Conservation (phyloP, 2,888 invertebrate genomes). For the Syrphus vitripennis region DNA sequence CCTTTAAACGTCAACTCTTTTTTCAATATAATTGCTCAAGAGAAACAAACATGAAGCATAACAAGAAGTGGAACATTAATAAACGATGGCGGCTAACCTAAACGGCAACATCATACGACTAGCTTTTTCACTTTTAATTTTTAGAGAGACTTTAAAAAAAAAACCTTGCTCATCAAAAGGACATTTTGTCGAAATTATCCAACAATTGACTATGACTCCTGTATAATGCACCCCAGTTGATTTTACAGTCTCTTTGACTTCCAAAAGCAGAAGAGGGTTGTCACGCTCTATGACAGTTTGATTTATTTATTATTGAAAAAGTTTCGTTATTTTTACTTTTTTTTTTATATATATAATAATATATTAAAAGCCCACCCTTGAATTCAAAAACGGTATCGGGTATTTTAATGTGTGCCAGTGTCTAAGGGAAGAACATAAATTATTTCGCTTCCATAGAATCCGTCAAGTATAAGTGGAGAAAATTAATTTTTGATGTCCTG, state of each 20-base stretch:
- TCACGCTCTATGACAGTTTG: constrained; percentile 78
- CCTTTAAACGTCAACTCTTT: no score
- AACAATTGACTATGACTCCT: constrained; percentile 52
- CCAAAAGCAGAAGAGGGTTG: constrained; percentile 36
- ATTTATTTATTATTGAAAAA: constrained; percentile 79
- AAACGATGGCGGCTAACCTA: no score
- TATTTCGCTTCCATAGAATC: constrained; percentile 61
- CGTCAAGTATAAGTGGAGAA: constrained; percentile 62
- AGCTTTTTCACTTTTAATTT: constrained; percentile 31
- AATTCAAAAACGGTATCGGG: not conserved
- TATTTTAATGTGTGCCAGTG: not conserved
- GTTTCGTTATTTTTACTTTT: constrained; percentile 61
- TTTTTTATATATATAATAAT: not conserved
- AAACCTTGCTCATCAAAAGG: constrained; percentile 55
- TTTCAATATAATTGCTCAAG: no score
- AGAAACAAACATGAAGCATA: no score
- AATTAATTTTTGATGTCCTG: constrained; percentile 68
- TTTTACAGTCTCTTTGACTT: constrained; percentile 4
- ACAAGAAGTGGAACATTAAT: no score
- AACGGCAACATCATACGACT: constrained; percentile 45
- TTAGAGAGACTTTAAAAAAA: not conserved
- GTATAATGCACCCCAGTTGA: not conserved
- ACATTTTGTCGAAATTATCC: constrained; percentile 59
- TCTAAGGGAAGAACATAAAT: constrained; percentile 53
- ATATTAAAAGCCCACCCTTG: not conserved